Evolutionary conservation across 2,888 invertebrate species (phyloP), one percentile per base, ranked within the genome.

Genomic region (Amiota minor): DNA sequence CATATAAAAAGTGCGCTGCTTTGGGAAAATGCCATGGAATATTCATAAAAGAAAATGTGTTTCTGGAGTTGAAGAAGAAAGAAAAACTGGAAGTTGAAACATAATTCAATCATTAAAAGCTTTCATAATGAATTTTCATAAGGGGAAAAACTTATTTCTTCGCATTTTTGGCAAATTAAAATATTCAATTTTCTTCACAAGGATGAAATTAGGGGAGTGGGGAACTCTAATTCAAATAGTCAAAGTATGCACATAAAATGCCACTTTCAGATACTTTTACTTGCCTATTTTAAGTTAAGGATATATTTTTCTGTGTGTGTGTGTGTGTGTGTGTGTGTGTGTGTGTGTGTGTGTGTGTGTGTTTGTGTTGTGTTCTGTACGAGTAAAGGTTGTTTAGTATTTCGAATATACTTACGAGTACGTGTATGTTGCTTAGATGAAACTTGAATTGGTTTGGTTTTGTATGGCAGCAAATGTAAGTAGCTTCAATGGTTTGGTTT

Each of bases 241-340:
- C 50, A 68, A 68, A 68, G 67, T 68, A 68, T 68, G 67, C 67
- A 47, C 50, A 47, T 53, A 53, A 68, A 68, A 68, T 68, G 67
- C 12, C 35, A 6, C 35, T 35, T 35, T 35, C 35, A 35, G 35
- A 35, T 35, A 35, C 35, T 35, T 35, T 35, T 35, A 4, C 6
- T 35, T 35, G 35, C 35, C 35, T 35, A 35, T 35, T 35, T 35
- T 2, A 35, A 35, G 35, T 35, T 35, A 35, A 6, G 35, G 2
- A 35, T 35, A 8, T 6, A 0, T 35, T 3, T 35, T 1, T 35
- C 4, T 35, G 4, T 35, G 35, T 35, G 35, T 35, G 35, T 6
- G 35, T 35, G 35, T 35, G 6, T 8, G 6, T 35, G 35, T 35
- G 6, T 35, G 35, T 6, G 2, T 35, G 35, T 35, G 6, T 35